Percentiles rank a stretch among this genome's conserved stretches.
phyloP scores from a whole-genome alignment of 2,888 invertebrate genomes.

The Drosophila glabriapex region DNA sequence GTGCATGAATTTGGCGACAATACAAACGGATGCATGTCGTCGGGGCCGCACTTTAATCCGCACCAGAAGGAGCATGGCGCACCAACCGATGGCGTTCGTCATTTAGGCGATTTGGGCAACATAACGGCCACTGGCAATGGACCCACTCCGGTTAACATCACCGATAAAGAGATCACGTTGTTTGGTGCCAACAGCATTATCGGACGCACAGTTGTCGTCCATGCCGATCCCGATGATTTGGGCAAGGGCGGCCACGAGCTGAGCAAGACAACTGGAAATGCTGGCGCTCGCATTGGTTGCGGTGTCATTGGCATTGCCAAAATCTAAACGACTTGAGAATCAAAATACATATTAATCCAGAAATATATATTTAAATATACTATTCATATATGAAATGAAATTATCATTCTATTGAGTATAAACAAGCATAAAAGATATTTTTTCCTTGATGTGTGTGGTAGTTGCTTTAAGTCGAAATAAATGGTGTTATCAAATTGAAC shows the following conservation, averaged over 20 bases:
- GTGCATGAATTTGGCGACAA: conserved; percentile 98
- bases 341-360: conserved; percentile 10
- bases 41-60: conserved; percentile 98
- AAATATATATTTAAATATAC: conserved; percentile 5
- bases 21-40: conserved; percentile 97
- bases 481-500: conserved; percentile 40
- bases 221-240: conserved; percentile 96
- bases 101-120: conserved; percentile 97
- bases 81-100: conserved; percentile 90
- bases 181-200: conserved; percentile 91
- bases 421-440: conserved; percentile 6
- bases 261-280: conserved; percentile 97
- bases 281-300: conserved; percentile 89
- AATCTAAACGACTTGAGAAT: conserved; percentile 60
- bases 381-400: conserved; percentile 19
- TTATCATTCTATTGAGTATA: conserved; percentile 15
- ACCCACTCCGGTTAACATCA: conserved; percentile 87
- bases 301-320: conserved; percentile 85
- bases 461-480: conserved; percentile 57
- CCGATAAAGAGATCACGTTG: conserved; percentile 89
- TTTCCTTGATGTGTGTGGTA: conserved; percentile 53
- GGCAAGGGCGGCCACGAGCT: conserved; percentile 97
- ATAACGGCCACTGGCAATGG: conserved; percentile 90
- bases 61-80: conserved; percentile 92
- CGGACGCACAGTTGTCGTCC: conserved; percentile 95